Evolutionary conservation across 2,888 invertebrate genomes (phyloP).

Genomic region (Punctoribates punctum): DNA sequence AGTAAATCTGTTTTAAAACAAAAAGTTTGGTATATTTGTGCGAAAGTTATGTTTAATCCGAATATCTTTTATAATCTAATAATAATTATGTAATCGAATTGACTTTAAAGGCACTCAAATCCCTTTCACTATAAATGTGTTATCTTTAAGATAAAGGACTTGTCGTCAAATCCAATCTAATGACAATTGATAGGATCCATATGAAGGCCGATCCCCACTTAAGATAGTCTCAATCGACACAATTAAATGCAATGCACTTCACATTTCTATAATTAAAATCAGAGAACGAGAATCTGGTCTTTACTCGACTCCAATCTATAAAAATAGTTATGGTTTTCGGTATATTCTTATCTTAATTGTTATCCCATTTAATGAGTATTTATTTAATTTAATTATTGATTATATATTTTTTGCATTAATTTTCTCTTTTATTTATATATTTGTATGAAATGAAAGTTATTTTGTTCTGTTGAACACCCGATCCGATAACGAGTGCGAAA

Average conservation of each 20-base stretch:
- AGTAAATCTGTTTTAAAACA: too few relatives aligned
- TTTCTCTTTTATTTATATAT: too few relatives aligned
- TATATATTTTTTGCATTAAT: too few relatives aligned
- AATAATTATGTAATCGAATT: not conserved
- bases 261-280: not conserved
- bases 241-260: not conserved
- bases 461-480: too few relatives aligned
- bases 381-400: too few relatives aligned
- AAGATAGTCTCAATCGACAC: not conserved
- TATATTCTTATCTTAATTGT: too few relatives aligned
- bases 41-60: not conserved
- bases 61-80: not conserved
- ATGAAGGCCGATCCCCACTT: not conserved
- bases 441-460: too few relatives aligned
- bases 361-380: too few relatives aligned
- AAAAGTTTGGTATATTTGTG: not conserved
- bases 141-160: not conserved
- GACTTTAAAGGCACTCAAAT: not conserved
- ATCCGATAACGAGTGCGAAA: too few relatives aligned
- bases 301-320: too few relatives aligned
- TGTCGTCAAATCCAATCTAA: conserved; percentile 14
- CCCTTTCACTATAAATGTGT: not conserved
- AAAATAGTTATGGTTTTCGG: too few relatives aligned
- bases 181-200: conserved; percentile 17
- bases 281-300: not conserved